phyloP scores from a whole-genome alignment of 2,797 vertebrate species.

The Channa striata region DNA sequence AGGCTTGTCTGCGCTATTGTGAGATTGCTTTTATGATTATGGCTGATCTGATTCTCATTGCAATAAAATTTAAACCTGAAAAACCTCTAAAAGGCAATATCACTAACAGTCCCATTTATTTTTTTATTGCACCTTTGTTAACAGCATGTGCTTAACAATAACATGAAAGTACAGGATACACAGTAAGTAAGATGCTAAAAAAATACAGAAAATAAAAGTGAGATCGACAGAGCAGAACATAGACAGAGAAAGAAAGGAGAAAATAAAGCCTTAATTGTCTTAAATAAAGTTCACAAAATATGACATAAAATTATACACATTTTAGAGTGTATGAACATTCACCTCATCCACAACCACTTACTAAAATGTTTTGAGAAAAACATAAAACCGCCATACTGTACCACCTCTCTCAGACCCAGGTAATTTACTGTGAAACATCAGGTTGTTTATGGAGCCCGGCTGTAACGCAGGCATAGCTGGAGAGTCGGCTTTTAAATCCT shows the following conservation, averaged over 20 bases:
- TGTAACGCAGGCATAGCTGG: not conserved
- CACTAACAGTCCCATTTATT: slow-evolving; percentile 11
- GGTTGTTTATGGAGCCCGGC: slow-evolving; percentile 19
- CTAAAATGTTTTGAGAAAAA: not conserved
- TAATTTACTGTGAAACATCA: slow-evolving; percentile 28
- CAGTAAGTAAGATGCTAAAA: slow-evolving; percentile 28
- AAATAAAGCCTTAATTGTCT: not conserved
- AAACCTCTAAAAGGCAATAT: slow-evolving; percentile 22
- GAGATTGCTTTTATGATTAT: slow-evolving; percentile 36
- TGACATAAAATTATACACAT: not conserved
- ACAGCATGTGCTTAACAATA: slow-evolving; percentile 11
- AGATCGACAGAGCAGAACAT: not conserved
- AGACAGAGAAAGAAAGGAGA: not conserved
- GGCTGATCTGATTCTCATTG: slow-evolving; percentile 25
- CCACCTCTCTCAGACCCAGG: not conserved
- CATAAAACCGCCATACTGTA: not conserved
- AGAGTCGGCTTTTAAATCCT: slow-evolving; percentile 39
- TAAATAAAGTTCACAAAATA: not conserved
- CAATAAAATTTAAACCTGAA: slow-evolving; percentile 19
- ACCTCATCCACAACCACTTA: not conserved
- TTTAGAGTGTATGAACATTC: slow-evolving; percentile 3
- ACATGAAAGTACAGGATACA: slow-evolving; percentile 19
- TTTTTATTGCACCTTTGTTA: slow-evolving; percentile 27
- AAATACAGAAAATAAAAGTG: slow-evolving; percentile 14
- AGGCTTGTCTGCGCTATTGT: too few relatives aligned